phyloP scores from a whole-genome alignment of 2,888 invertebrate species.

The Busseola fusca region DNA sequence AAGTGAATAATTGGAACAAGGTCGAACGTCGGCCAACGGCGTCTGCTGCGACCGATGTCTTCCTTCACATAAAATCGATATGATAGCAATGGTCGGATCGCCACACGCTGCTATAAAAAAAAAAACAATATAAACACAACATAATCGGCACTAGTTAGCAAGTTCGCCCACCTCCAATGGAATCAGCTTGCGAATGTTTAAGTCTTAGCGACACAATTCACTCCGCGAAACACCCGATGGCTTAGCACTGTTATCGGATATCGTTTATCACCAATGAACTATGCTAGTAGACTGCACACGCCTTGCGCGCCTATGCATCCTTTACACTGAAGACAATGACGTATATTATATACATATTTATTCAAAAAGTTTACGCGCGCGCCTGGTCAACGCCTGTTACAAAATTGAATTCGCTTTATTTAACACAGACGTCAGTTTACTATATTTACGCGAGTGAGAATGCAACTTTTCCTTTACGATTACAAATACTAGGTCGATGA shows the following conservation, averaged over 20 bases:
- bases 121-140: slow-evolving; percentile 62
- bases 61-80: slow-evolving; percentile 85
- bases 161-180: slow-evolving; percentile 75
- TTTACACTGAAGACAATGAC: slow-evolving; percentile 72
- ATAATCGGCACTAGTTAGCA: slow-evolving; percentile 48
- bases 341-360: slow-evolving; percentile 57
- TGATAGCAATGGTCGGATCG: slow-evolving; percentile 69
- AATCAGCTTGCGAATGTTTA: slow-evolving; percentile 81
- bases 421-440: slow-evolving; percentile 26
- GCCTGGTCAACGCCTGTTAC: slow-evolving; percentile 12
- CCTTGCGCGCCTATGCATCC: slow-evolving; percentile 77
- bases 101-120: slow-evolving; percentile 67
- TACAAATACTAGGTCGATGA: slow-evolving; percentile 11
- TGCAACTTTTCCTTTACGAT: slow-evolving; percentile 28
- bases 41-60: slow-evolving; percentile 77
- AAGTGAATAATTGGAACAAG: slow-evolving; percentile 81
- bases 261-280: slow-evolving; percentile 71
- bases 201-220: slow-evolving; percentile 53
- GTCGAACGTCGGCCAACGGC: slow-evolving; percentile 72
- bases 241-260: slow-evolving; percentile 61
- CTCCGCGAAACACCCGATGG: slow-evolving; percentile 43
- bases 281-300: slow-evolving; percentile 70
- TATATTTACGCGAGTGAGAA: slow-evolving; percentile 24
- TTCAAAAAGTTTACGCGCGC: slow-evolving; percentile 63
- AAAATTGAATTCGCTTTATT: not conserved